These are phyloP conservation scores for Nothoprocta pentlandii DNA, from an alignment of 2,113 vertebrate genomes.

Conservation along the genomic window DNA sequence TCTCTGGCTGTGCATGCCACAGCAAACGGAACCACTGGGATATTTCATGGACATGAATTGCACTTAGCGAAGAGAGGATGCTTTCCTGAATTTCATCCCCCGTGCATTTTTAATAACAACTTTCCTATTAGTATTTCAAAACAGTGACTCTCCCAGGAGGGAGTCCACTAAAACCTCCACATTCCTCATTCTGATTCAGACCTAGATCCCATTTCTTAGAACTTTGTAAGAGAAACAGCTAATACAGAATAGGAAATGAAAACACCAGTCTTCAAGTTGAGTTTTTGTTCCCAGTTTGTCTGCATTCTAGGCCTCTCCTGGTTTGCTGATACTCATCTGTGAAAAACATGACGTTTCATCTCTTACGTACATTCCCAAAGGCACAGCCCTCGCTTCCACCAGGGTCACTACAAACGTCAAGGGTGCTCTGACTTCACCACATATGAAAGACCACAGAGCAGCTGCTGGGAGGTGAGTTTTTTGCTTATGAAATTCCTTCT, in stretches of 20 bases:
- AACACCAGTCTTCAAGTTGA: neutral
- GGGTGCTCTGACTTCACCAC: neutral
- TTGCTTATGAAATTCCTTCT: neutral
- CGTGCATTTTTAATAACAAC: neutral
- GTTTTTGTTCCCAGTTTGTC: neutral
- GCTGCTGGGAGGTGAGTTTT: neutral
- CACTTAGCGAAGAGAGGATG: neutral
- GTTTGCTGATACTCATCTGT: neutral
- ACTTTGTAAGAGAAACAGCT: neutral
- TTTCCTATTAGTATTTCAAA: neutral
- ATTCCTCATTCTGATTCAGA: neutral
- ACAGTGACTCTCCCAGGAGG: neutral
- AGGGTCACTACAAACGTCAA: neutral
- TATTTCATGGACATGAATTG: neutral
- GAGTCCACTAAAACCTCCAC: neutral
- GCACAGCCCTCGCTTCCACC: neutral
- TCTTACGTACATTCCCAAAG: neutral
- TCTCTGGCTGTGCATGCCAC: fast-evolving
- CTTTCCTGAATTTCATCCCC: neutral
- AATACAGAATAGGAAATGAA: neutral
- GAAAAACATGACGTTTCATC: neutral
- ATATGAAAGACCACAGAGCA: neutral
- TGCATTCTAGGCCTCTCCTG: neutral
- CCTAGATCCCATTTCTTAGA: neutral
- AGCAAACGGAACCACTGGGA: neutral